Percentiles rank a stretch among this genome's conserved stretches.
Evolutionary conservation across 1,140 invertebrate genomes (phyloP).

Genomic region (Ceratina japonica): DNA sequence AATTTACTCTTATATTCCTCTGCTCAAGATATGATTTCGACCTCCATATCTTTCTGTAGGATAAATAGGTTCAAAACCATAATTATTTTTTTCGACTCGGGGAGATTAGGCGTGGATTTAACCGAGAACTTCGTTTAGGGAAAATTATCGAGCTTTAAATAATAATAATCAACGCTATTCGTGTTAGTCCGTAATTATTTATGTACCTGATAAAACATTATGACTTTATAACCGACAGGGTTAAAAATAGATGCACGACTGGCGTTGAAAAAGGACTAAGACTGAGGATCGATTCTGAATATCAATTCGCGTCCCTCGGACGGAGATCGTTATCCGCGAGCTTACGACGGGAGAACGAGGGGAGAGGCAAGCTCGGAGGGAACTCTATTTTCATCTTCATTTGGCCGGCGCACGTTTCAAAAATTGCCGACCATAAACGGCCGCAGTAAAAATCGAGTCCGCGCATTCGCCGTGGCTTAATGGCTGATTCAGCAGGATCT

Average conservation of each 20-base stretch:
- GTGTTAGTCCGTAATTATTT: no score
- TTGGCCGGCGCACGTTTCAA: conserved; percentile 30
- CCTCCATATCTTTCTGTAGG: no score
- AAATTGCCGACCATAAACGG: conserved; percentile 44
- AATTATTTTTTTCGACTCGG: no score
- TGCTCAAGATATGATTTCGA: no score
- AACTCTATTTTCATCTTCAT: conserved; percentile 40
- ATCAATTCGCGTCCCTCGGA: conserved; percentile 6
- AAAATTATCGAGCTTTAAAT: not conserved
- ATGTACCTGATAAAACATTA: no score
- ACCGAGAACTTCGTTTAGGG: not conserved
- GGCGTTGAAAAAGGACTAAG: not conserved
- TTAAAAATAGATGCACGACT: no score
- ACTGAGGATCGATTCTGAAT: not conserved
- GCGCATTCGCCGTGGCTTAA: conserved; percentile 38
- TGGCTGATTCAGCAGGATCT: conserved; percentile 62
- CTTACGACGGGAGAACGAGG: not conserved
- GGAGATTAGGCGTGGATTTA: conserved; percentile 1
- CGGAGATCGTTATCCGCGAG: conserved; percentile 32
- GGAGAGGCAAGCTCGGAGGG: not conserved
- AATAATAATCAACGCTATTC: no score
- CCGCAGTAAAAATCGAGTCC: conserved; percentile 40
- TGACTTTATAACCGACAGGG: no score
- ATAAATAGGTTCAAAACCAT: no score
- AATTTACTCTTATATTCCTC: no score